These are phyloP conservation scores for Capromys pilorides DNA, from an alignment of 2,797 vertebrate species.

Conservation along the genomic window DNA sequence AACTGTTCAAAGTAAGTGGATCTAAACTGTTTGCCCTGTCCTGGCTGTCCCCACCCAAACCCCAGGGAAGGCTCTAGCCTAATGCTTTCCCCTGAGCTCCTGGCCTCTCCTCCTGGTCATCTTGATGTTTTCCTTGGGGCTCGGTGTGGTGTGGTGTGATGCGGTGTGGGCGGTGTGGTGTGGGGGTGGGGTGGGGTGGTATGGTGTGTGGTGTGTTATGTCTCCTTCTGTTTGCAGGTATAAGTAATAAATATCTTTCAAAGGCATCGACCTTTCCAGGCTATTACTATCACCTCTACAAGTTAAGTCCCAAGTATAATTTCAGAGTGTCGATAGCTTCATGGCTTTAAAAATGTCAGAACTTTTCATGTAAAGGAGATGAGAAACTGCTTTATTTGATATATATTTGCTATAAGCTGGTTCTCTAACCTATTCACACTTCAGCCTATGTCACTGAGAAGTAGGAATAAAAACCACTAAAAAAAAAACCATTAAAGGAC, in stretches of 20 bases:
- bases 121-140: background rate
- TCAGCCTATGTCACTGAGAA: background rate
- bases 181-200: background rate
- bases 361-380: background rate
- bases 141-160: background rate
- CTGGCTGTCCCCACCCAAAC: background rate
- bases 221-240: background rate
- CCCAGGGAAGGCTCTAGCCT: background rate
- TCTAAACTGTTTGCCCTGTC: background rate
- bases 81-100: background rate
- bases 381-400: background rate
- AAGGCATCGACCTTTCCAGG: background rate
- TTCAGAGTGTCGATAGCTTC: background rate
- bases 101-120: background rate
- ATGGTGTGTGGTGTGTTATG: background rate
- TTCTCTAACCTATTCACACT: background rate
- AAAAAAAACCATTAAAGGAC: background rate
- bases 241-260: background rate
- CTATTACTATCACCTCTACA: background rate
- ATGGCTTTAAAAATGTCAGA: background rate
- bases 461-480: background rate
- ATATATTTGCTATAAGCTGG: background rate
- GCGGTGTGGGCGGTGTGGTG: too few species aligned
- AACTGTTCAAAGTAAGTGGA: background rate
- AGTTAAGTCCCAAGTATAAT: background rate